phyloP scores from a whole-genome alignment of 2,113 vertebrate genomes.

The Atherinomorus stipes region DNA sequence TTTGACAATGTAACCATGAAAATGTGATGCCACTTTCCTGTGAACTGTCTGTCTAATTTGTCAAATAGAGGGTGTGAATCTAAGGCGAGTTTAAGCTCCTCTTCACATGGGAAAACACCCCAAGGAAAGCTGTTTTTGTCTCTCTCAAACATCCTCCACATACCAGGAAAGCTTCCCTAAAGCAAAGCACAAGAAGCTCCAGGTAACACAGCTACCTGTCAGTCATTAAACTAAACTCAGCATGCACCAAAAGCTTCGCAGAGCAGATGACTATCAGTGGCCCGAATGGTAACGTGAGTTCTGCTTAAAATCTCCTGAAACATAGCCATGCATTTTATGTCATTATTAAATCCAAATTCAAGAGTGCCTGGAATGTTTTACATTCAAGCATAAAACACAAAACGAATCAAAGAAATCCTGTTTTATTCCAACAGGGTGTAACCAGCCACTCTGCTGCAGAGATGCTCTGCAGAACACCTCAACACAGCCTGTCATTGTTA shows the following conservation, averaged over 20 bases:
- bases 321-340: neutral
- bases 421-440: slow-evolving; percentile 32
- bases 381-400: slow-evolving; percentile 35
- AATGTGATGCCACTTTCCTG: neutral
- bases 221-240: slow-evolving; percentile 22
- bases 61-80: slow-evolving; percentile 6
- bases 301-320: slow-evolving; percentile 4
- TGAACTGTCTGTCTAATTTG: slow-evolving; percentile 17
- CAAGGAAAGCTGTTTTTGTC: slow-evolving; percentile 35
- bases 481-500: slow-evolving; percentile 31
- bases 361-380: slow-evolving; percentile 9
- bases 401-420: slow-evolving; percentile 50
- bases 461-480: slow-evolving; percentile 27
- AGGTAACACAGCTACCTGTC: slow-evolving; percentile 25
- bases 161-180: slow-evolving; percentile 49
- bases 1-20: neutral
- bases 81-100: slow-evolving; percentile 15
- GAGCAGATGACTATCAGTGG: slow-evolving; percentile 5
- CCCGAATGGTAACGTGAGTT: neutral
- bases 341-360: neutral
- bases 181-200: slow-evolving; percentile 34
- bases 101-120: slow-evolving; percentile 60
- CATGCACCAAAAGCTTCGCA: neutral
- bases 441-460: slow-evolving; percentile 18
- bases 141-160: slow-evolving; percentile 41